Conservation (phyloP, 2,888 invertebrate genomes). For the Stenodema calcarata region DNA sequence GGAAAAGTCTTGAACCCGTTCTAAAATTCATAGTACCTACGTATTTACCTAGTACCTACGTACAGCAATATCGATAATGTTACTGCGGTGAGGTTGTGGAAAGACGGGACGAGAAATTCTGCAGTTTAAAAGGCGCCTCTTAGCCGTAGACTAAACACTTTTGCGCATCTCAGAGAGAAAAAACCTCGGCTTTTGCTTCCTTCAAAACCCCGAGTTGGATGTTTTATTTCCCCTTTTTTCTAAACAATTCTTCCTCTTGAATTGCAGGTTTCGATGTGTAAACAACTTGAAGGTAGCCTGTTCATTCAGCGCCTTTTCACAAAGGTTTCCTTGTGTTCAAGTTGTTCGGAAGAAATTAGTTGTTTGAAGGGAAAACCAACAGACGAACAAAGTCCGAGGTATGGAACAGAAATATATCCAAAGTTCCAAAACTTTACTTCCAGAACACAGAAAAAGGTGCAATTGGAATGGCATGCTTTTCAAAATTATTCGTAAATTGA, state of each 20-base stretch:
- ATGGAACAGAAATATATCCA: too few relatives aligned
- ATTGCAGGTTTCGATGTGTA: neutral
- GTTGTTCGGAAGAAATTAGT: too few relatives aligned
- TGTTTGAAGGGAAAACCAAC: too few relatives aligned
- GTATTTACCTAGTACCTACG: neutral
- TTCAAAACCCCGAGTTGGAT: neutral
- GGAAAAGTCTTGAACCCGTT: neutral
- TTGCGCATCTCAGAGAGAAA: neutral
- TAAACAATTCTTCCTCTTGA: neutral
- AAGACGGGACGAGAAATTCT: neutral
- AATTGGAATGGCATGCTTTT: too few relatives aligned
- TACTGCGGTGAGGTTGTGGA: neutral
- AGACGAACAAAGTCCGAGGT: too few relatives aligned
- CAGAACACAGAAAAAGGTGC: too few relatives aligned
- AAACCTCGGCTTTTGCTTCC: neutral
- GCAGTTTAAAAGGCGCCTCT: neutral
- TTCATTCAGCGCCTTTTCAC: neutral
- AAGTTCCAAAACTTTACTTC: too few relatives aligned
- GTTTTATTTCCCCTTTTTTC: neutral
- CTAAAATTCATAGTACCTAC: neutral
- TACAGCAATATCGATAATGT: neutral
- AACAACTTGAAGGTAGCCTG: neutral
- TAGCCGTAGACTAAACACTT: neutral
- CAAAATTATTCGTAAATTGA: too few relatives aligned
- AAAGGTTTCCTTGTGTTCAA: neutral